Conservation (phyloP, 2,888 invertebrate species). For the Holacanthella duospinosa region DNA sequence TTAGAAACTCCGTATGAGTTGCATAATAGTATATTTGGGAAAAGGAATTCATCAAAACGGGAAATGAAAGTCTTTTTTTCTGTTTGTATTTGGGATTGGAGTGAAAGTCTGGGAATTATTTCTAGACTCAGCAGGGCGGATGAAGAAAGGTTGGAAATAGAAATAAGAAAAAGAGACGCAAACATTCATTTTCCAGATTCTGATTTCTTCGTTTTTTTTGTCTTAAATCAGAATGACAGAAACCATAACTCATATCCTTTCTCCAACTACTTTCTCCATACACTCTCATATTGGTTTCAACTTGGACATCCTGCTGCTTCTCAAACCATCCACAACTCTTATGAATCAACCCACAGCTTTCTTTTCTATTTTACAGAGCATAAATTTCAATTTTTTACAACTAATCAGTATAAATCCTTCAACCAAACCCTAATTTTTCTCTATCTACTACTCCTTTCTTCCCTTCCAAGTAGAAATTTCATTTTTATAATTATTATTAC, state of each 20-base stretch:
- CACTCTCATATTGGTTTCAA: not conserved
- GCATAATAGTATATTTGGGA: too few relatives aligned
- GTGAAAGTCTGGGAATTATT: not conserved
- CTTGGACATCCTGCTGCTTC: not conserved
- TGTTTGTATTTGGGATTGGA: slow-evolving; percentile 1
- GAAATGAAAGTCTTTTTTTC: not conserved
- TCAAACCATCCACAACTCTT: not conserved
- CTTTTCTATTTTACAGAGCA: too few relatives aligned
- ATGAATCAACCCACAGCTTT: not conserved
- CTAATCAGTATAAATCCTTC: too few relatives aligned
- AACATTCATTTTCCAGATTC: slow-evolving; percentile 4
- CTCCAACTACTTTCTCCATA: not conserved
- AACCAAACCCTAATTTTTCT: too few relatives aligned
- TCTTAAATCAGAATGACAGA: slow-evolving; percentile 2
- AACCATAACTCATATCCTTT: not conserved
- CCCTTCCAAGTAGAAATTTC: too few relatives aligned
- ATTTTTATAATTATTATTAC: too few relatives aligned
- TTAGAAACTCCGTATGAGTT: too few relatives aligned
- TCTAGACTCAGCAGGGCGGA: not conserved
- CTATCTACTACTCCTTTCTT: too few relatives aligned
- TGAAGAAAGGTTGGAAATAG: not conserved
- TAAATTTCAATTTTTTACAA: too few relatives aligned
- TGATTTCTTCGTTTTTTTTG: slow-evolving; percentile 6
- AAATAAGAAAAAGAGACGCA: not conserved
- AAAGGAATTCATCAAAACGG: not conserved